Evolutionary conservation across 1,140 invertebrate genomes (phyloP).

Genomic region (Magallana angulata): DNA sequence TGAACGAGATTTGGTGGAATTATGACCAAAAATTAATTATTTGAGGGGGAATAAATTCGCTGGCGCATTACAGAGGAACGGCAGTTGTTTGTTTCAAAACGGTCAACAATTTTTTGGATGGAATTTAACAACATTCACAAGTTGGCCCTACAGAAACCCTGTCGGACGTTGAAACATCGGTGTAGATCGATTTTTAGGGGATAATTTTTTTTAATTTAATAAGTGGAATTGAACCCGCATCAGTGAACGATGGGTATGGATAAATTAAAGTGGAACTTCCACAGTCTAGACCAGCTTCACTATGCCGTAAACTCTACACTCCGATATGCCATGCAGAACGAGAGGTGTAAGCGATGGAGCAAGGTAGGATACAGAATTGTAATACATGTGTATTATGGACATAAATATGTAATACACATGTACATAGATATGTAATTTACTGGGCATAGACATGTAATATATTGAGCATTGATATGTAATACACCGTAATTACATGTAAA

Average conservation of each 20-base stretch:
- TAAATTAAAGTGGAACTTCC: constrained; percentile 58
- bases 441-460: too few species aligned
- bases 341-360: constrained; percentile 64
- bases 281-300: constrained; percentile 59
- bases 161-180: too few species aligned
- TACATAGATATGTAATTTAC: not conserved
- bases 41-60: not conserved
- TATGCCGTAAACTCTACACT: constrained; percentile 59
- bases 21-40: constrained; percentile 3
- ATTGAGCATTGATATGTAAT: too few species aligned
- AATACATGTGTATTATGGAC: too few species aligned
- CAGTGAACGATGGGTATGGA: constrained; percentile 41
- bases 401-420: not conserved
- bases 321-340: constrained; percentile 62
- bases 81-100: not conserved
- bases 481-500: too few species aligned
- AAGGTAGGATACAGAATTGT: constrained; percentile 55
- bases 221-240: too few species aligned
- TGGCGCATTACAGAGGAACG: not conserved
- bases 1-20: not conserved
- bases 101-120: not conserved
- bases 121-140: too few species aligned
- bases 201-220: too few species aligned
- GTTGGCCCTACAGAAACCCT: too few species aligned
- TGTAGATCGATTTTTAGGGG: too few species aligned